Percentiles rank a stretch among this genome's conserved stretches.
phyloP scores from a whole-genome alignment of 2,797 vertebrate genomes.

The Podarcis siculus region DNA sequence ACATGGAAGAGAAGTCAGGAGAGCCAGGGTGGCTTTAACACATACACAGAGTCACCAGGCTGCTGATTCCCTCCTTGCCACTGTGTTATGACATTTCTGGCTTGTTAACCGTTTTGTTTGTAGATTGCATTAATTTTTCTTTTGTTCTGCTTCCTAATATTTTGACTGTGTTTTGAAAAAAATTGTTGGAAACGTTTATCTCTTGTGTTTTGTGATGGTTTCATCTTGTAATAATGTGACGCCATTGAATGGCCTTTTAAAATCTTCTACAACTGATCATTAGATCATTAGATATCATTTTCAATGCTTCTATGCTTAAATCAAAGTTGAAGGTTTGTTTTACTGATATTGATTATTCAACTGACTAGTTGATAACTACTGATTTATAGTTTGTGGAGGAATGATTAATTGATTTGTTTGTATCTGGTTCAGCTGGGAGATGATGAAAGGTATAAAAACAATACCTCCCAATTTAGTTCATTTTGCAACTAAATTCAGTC shows the following conservation, averaged over 20 bases:
- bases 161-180: background rate
- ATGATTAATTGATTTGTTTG: background rate
- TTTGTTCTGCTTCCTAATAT: background rate
- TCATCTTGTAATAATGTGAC: background rate
- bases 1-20: background rate
- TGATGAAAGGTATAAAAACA: background rate
- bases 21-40: background rate
- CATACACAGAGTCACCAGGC: background rate
- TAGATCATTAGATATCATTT: background rate
- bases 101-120: background rate
- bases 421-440: background rate
- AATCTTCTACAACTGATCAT: background rate
- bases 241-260: background rate
- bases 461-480: background rate
- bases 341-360: background rate
- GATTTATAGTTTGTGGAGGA: background rate
- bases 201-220: too few species aligned
- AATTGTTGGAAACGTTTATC: background rate
- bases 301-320: background rate
- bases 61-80: background rate
- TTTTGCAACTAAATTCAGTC: background rate
- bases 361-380: background rate
- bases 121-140: background rate
- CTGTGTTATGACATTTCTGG: background rate
- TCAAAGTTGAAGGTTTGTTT: background rate